Percentiles rank a stretch among this genome's conserved stretches.
These are phyloP conservation scores for Ectropis grisescens DNA, from an alignment of 1,140 invertebrate species.

Conservation along the genomic window DNA sequence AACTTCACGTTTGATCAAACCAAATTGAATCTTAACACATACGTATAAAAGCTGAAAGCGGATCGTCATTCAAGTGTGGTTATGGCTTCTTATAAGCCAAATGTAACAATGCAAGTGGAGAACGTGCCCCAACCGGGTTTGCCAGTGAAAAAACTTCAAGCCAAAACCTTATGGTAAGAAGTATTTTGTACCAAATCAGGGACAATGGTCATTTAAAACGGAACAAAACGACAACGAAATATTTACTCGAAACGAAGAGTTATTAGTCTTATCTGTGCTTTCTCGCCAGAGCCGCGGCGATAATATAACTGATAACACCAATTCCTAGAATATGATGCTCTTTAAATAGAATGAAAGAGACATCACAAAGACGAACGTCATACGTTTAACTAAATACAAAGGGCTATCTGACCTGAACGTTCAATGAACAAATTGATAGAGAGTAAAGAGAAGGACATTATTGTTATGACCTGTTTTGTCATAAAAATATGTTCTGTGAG, in stretches of 20 bases:
- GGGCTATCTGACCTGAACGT: no score
- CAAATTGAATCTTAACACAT: conserved; percentile 36
- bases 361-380: no score
- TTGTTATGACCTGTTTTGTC: no score
- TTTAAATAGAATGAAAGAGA: conserved; percentile 1
- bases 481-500: no score
- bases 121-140: conserved; percentile 64
- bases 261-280: conserved; percentile 18
- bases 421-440: no score
- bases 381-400: no score
- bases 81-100: conserved; percentile 31
- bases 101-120: conserved; percentile 41
- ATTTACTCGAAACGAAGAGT: no score
- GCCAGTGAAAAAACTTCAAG: conserved; percentile 47
- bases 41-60: conserved; percentile 29
- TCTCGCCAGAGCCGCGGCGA: conserved; percentile 20
- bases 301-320: conserved; percentile 31
- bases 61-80: conserved; percentile 7
- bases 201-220: no score
- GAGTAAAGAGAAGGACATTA: no score
- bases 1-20: conserved; percentile 20
- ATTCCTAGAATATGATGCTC: conserved; percentile 25
- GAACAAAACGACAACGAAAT: no score
- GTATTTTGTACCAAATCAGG: no score
- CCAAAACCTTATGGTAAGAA: conserved; percentile 10